Evolutionary conservation across 2,888 invertebrate genomes (phyloP).

Genomic region (Morpho helenor): DNA sequence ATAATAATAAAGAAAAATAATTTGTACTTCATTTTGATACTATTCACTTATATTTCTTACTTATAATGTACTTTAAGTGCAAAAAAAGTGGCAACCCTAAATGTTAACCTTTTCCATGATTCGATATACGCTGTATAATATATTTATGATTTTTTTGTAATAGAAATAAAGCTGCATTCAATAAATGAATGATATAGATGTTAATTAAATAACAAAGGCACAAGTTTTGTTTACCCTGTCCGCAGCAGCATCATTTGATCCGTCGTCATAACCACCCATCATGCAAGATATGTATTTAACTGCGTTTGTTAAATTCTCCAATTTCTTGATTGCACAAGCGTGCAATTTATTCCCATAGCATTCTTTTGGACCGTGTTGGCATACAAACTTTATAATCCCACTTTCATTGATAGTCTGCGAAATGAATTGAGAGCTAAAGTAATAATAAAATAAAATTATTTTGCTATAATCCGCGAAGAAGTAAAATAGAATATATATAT

Average conservation of each 20-base stretch:
- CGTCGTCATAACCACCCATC: constrained; percentile 58
- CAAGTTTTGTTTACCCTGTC: constrained; percentile 21
- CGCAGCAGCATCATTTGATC: constrained; percentile 30
- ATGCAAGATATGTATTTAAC: constrained; percentile 84
- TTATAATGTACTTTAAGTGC: no score
- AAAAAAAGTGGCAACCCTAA: no score
- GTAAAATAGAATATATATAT: no score
- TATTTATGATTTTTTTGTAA: no score
- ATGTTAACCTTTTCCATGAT: no score
- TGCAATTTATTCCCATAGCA: constrained; percentile 90
- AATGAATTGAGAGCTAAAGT: not conserved
- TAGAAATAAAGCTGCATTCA: not conserved
- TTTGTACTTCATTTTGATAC: no score
- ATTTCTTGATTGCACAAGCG: constrained; percentile 83
- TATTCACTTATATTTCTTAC: no score
- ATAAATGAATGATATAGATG: no score
- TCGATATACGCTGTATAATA: no score
- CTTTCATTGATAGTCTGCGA: constrained; percentile 36
- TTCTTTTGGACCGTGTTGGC: constrained; percentile 86
- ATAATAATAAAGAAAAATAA: no score
- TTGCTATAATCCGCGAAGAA: not conserved
- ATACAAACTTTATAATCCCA: constrained; percentile 70
- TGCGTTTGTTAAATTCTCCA: constrained; percentile 75
- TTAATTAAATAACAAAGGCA: not conserved
- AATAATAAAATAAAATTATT: not conserved